Evolutionary conservation across 2,797 vertebrate genomes (phyloP), one percentile per base, ranked within the genome.

Genomic region (Periophthalmus magnuspinnatus): DNA sequence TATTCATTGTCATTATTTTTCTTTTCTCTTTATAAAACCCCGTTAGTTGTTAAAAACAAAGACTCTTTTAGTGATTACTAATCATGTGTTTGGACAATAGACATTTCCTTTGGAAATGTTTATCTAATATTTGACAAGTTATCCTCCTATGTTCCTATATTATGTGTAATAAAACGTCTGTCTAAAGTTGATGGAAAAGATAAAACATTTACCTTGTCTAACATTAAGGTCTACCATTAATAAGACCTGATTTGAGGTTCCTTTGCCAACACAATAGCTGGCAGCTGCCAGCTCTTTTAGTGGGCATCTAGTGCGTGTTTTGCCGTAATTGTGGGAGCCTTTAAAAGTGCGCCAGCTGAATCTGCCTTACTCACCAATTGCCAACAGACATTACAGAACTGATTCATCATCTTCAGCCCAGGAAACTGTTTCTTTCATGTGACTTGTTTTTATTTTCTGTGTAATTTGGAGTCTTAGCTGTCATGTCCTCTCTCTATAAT

Each of bases 311-410:
- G 62, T 82, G 67, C 82, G 74, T 79, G 75, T 80, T 60, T 85
- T 77, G 61, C 76, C 84, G 60, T 84, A 86, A 89, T 89, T 81
- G 80, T 74, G 72, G 69, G 68, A 72, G 77, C 73, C 77, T 86
- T 85, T 79, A 65, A 79, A 83, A 86, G 70, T 69, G 70, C 78
- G 84, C 86, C 81, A 87, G 77, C 77, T 83, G 75, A 86, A 82
- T 86, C 72, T 84, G 78, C 83, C 77, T 81, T 70, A 66, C 68
- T 72, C 59, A 68, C 72, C 80, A 81, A 81, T 81, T 83, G 76
- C 79, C 86, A 84, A 60, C 66, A 79, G 76, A 84, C 76, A 80
- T 89, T 81, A 86, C 61, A 71, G 69, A 74, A 82, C 82, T 78
- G 74, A 89, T 82, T 83, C 59, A 84, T 88, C 76, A 79, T 74